Conservation (phyloP, 2,797 vertebrate species). For the Arrhamphus sclerolepis region DNA sequence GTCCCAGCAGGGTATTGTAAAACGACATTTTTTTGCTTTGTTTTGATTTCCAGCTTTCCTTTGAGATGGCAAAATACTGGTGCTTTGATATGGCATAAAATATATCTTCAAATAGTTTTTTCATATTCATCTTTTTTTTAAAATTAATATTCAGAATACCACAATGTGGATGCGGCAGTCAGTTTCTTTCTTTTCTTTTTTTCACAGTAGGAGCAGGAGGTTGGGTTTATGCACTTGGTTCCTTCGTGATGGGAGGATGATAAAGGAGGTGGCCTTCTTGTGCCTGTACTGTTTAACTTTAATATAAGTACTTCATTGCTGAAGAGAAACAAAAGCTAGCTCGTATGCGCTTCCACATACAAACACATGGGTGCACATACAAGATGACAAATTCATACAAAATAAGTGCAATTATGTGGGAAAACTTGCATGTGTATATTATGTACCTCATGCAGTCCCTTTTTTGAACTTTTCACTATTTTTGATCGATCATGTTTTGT, state of each 20-base stretch:
- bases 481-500: background rate
- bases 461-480: background rate
- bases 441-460: too few species aligned
- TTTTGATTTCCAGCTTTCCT: too few species aligned
- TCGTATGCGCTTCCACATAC: background rate
- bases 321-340: conserved; percentile 31
- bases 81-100: too few species aligned
- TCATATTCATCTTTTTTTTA: too few species aligned
- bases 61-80: too few species aligned
- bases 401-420: background rate
- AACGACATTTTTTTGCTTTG: background rate
- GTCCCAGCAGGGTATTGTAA: background rate
- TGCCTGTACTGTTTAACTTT: conserved; percentile 65
- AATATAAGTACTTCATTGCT: conserved; percentile 45
- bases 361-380: conserved; percentile 10
- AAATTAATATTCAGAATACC: background rate
- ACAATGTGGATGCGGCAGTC: background rate
- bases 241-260: conserved; percentile 39
- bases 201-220: conserved; percentile 21
- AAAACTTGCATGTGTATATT: background rate
- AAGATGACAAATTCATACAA: conserved; percentile 19
- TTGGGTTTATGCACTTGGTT: conserved; percentile 48
- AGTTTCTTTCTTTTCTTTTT: background rate
- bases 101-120: too few species aligned
- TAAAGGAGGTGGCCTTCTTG: conserved; percentile 52